Evolutionary conservation across 2,888 invertebrate genomes (phyloP).

Genomic region (Tillus elongatus): DNA sequence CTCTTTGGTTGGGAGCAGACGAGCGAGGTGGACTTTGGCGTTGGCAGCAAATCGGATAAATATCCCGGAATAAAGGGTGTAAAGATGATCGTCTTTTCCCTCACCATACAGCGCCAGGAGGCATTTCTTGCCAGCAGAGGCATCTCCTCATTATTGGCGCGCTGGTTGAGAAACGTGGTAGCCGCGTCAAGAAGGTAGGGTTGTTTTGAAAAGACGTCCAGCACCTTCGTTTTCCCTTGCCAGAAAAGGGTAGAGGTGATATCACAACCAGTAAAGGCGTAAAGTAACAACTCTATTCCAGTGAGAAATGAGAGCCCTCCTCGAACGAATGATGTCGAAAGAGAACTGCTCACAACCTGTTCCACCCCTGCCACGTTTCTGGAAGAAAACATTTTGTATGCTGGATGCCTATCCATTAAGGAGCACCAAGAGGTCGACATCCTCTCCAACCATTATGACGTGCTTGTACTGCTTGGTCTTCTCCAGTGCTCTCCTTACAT

Average conservation of each 20-base stretch:
- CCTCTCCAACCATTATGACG: constrained; percentile 1
- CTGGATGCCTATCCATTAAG: neutral
- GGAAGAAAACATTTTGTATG: neutral
- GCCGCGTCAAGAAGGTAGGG: no score
- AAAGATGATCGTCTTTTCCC: no score
- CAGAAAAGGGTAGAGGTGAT: constrained; percentile 2
- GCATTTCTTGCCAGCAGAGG: no score
- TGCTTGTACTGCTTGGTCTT: neutral
- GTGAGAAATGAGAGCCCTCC: neutral
- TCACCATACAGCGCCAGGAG: no score
- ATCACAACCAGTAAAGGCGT: neutral
- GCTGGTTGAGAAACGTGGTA: no score
- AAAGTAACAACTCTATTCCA: neutral
- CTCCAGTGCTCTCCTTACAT: neutral
- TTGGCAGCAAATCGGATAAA: no score
- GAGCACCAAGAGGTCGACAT: neutral
- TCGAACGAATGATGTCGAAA: neutral
- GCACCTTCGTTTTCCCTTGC: neutral
- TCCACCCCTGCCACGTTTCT: constrained; percentile 4
- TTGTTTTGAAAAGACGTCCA: no score
- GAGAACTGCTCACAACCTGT: neutral
- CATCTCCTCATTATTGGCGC: no score
- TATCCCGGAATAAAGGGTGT: no score
- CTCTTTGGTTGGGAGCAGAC: no score
- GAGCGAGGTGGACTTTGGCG: no score